Conservation (phyloP, 1,140 invertebrate genomes). For the Sitophilus oryzae region DNA sequence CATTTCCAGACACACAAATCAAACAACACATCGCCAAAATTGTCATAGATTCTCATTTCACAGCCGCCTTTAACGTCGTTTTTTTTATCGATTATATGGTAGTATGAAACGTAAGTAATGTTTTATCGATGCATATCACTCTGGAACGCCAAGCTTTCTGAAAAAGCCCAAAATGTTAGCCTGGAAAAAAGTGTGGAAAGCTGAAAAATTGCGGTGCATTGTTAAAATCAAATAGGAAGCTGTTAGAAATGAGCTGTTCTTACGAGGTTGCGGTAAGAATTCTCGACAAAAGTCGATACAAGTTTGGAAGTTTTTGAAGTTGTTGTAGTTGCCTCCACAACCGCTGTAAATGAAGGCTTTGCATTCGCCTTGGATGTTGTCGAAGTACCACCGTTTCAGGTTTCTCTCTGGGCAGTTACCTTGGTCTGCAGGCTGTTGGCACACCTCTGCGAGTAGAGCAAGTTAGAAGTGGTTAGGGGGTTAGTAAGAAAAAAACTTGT, state of each 20-base stretch:
- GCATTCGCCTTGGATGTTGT: slow-evolving; percentile 64
- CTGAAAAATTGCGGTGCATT: background rate
- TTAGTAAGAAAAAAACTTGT: background rate
- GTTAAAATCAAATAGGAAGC: background rate
- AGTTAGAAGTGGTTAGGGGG: background rate
- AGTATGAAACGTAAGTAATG: too few species aligned
- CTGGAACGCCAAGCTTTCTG: too few species aligned
- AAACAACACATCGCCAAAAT: too few species aligned
- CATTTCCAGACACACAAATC: too few species aligned
- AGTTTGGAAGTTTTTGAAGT: slow-evolving; percentile 66
- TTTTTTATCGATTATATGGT: too few species aligned
- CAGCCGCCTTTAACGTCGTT: too few species aligned
- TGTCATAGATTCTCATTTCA: too few species aligned
- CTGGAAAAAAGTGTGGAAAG: background rate
- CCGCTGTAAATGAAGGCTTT: slow-evolving; percentile 74
- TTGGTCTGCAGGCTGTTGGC: slow-evolving; percentile 56
- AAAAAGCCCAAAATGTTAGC: background rate
- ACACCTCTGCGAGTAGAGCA: slow-evolving; percentile 39
- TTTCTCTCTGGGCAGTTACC: slow-evolving; percentile 64
- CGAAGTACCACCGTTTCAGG: slow-evolving; percentile 74
- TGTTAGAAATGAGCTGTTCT: slow-evolving; percentile 30
- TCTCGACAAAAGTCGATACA: slow-evolving; percentile 57
- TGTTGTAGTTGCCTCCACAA: slow-evolving; percentile 72
- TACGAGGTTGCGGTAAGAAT: slow-evolving; percentile 46
- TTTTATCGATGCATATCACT: too few species aligned